phyloP scores from a whole-genome alignment of 2,797 vertebrate genomes.

The Sebastes iracundus region DNA sequence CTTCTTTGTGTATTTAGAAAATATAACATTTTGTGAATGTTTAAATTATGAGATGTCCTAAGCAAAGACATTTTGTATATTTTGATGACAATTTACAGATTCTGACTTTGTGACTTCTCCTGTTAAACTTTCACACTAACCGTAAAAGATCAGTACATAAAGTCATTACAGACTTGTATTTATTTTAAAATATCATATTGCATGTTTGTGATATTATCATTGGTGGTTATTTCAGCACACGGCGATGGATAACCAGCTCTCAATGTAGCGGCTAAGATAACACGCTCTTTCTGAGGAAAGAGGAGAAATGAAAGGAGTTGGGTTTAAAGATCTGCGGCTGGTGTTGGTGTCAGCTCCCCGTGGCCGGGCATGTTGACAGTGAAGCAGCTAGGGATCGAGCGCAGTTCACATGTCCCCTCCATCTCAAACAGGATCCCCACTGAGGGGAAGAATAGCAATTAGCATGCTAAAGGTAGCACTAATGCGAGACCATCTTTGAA shows the following conservation, averaged over 20 bases:
- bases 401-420: constrained; percentile 65
- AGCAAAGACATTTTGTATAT: neutral
- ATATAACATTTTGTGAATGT: neutral
- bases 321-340: constrained; percentile 14
- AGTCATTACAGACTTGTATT: neutral
- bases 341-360: constrained; percentile 49
- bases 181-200: neutral
- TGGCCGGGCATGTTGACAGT: constrained; percentile 57
- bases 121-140: neutral
- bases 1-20: neutral
- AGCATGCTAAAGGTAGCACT: constrained; percentile 81
- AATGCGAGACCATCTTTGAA: constrained; percentile 73
- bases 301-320: constrained; percentile 8
- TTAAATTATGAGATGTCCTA: neutral
- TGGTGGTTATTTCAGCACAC: neutral
- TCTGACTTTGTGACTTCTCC: neutral
- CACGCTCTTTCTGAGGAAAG: neutral
- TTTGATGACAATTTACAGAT: neutral
- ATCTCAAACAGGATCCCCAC: constrained; percentile 79
- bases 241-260: neutral
- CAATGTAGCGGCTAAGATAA: neutral
- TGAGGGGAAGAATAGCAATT: constrained; percentile 78
- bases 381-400: constrained; percentile 63
- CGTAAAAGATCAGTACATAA: neutral
- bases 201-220: neutral